These are phyloP conservation scores for Andricus grossulariae DNA, from an alignment of 1,140 invertebrate species.

Conservation along the genomic window DNA sequence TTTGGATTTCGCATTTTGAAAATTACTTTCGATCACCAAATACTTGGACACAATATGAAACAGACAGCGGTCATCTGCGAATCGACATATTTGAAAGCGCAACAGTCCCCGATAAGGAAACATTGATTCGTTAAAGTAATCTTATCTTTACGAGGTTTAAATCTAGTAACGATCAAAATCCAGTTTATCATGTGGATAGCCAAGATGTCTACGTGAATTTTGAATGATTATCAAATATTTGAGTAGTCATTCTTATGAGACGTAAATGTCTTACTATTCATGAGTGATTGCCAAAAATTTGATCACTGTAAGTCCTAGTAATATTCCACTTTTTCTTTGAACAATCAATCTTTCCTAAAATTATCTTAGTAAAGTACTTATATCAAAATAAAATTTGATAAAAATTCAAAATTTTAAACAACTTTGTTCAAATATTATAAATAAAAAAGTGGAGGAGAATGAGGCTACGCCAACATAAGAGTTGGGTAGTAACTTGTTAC, in stretches of 20 bases:
- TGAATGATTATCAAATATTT: not conserved
- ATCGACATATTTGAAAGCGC: not conserved
- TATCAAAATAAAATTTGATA: too few species aligned
- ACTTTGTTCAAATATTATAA: too few species aligned
- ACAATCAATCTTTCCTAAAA: too few species aligned
- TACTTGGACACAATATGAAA: not conserved
- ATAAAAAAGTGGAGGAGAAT: too few species aligned
- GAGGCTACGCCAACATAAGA: too few species aligned
- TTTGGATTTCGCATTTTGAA: conserved; percentile 15
- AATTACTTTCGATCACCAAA: not conserved
- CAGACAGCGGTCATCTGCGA: not conserved
- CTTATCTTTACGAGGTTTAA: conserved; percentile 6
- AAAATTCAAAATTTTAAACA: too few species aligned
- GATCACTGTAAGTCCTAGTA: too few species aligned
- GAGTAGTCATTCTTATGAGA: not conserved
- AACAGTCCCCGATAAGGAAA: not conserved
- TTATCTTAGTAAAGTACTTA: accelerated
- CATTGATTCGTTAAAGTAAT: conserved; percentile 8
- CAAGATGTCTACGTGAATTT: not conserved
- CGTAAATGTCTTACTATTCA: too few species aligned
- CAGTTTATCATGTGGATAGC: not conserved
- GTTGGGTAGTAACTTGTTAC: too few species aligned
- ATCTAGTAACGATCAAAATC: not conserved
- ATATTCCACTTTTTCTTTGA: too few species aligned
- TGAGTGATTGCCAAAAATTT: too few species aligned